Base-by-base conservation (phyloP, 2,888 invertebrate genomes). In the Drosophila kokeensis region DNA sequence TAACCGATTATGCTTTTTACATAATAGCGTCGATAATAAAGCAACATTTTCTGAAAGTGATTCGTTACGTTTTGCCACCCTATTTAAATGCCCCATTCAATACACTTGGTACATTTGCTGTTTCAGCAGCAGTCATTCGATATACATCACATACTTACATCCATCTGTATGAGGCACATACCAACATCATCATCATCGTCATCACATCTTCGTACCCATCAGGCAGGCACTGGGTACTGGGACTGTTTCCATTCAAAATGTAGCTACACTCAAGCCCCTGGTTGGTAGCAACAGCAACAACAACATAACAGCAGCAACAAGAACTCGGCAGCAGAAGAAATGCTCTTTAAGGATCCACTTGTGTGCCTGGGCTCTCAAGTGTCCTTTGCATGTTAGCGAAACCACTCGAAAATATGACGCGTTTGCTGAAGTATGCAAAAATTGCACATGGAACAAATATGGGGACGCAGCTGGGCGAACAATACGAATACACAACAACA, bases 341-440 rank as follows among this genome's bases (percentile, higher is more conserved):
- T 91, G 91, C 91, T 91, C 90, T 90, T 91, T 87, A 91, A 91
- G 91, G 90, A 91, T 91, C 90, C 89, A 88, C 89, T 90, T 91
- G 90, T 91, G 88, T 88, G 87, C 89, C 82, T 80, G 85, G 82
- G 83, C 78, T 90, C 79, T 91, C 81, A 90, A 91, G 91, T 87
- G 91, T 89, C 86, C 92, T 91, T 91, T 88, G 85, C 89, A 91
- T 91, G 92, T 92, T 92, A 91, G 90, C 90, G 90, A 92, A 92
- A 92, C 91, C 91, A 87, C 91, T 92, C 86, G 81, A 91, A 91
- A 92, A 91, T 91, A 91, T 92, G 91, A 91, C 91, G 91, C 92
- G 92, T 92, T 91, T 91, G 92, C 91, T 92, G 90, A 91, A 92
- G 91, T 91, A 91, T 91, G 91, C 91, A 91, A 91, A 86, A 91